A percentile compares a stretch with the other conserved stretches of the same genome.
These are phyloP conservation scores for Odocoileus hemionus DNA, from an alignment of 2,113 vertebrate species.

Conservation along the genomic window DNA sequence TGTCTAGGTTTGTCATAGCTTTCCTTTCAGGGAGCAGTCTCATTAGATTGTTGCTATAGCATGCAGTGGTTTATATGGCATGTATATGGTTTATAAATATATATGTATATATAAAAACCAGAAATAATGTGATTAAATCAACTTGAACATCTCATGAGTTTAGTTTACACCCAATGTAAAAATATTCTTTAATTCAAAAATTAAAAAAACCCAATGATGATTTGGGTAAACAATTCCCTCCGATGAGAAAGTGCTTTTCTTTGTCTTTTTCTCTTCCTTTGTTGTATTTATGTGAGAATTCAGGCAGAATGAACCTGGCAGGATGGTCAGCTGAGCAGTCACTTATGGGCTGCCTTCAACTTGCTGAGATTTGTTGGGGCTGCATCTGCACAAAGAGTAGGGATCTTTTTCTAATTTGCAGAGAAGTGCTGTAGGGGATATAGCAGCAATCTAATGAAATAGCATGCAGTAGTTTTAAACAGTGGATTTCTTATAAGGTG, in stretches of 20 bases:
- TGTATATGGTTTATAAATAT: too few species aligned
- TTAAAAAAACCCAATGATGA: not conserved
- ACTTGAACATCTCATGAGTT: not conserved
- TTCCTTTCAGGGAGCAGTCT: not conserved
- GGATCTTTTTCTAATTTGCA: not conserved
- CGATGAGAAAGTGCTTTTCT: not conserved
- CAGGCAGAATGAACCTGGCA: not conserved
- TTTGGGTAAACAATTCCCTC: not conserved
- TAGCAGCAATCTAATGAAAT: not conserved
- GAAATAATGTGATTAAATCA: not conserved
- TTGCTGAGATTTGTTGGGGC: not conserved
- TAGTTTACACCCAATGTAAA: not conserved
- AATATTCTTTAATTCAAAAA: not conserved
- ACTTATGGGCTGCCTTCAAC: constrained; percentile 65
- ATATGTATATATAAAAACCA: not conserved
- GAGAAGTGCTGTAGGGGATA: not conserved
- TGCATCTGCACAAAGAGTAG: not conserved
- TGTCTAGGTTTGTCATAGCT: not conserved
- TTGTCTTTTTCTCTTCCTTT: not conserved
- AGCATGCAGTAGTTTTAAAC: not conserved
- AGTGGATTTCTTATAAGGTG: not conserved
- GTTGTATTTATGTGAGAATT: not conserved
- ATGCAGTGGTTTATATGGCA: not conserved
- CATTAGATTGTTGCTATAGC: not conserved
- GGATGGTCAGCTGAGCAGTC: not conserved